Conservation (phyloP, 2,888 invertebrate genomes). For the Archips crataeganus region DNA sequence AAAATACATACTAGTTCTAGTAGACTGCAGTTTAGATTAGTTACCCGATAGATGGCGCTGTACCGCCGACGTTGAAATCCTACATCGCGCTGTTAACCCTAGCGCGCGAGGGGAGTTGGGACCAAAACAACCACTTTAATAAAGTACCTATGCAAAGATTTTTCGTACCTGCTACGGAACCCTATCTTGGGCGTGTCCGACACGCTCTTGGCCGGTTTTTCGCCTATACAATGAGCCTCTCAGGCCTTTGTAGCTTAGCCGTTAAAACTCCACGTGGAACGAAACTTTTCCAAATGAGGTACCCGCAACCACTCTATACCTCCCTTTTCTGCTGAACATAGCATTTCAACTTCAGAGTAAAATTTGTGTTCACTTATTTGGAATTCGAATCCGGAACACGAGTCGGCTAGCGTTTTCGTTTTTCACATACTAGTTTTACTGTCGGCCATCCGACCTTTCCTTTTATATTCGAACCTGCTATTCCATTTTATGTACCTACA, state of each 20-base stretch:
- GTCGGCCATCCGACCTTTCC: conserved; percentile 52
- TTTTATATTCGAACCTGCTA: conserved; percentile 66
- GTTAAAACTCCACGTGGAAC: not conserved
- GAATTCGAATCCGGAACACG: conserved; percentile 45
- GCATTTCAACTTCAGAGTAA: not conserved
- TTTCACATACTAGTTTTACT: conserved; percentile 56
- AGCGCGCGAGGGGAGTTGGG: no score
- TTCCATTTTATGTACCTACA: conserved; percentile 66
- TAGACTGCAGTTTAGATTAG: no score
- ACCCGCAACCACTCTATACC: not conserved
- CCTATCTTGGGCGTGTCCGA: no score
- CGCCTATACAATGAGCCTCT: no score
- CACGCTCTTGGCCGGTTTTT: no score
- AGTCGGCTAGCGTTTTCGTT: conserved; percentile 44
- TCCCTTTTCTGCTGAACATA: not conserved
- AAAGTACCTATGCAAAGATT: no score
- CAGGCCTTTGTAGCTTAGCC: not conserved
- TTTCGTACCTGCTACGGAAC: no score
- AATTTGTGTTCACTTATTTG: conserved; percentile 9
- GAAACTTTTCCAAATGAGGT: not conserved
- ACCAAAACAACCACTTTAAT: no score
- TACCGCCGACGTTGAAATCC: no score
- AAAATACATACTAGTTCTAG: no score
- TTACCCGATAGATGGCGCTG: no score
- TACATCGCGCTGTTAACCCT: no score